Conservation (phyloP, 1,140 invertebrate species). For the Patella vulgata region DNA sequence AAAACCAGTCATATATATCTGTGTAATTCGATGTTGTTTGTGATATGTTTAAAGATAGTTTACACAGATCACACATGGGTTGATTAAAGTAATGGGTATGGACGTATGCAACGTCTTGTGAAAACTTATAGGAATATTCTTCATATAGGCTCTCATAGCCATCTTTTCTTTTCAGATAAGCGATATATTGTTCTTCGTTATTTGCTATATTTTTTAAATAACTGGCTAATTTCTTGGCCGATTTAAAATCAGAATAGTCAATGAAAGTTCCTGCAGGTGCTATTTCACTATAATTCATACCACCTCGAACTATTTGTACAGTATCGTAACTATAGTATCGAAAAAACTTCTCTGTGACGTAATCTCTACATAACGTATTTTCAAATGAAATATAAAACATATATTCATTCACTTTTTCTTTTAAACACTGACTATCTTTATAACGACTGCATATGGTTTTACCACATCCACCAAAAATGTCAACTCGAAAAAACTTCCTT, state of each 20-base stretch:
- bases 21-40: no score
- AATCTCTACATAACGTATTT: constrained; percentile 62
- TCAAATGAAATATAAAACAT: constrained; percentile 80
- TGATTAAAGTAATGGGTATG: not conserved
- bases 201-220: constrained; percentile 77
- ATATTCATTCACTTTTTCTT: constrained; percentile 12
- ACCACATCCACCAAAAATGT: constrained; percentile 74
- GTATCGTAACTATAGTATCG: constrained; percentile 43
- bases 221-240: constrained; percentile 84
- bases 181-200: constrained; percentile 54
- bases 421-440: not conserved
- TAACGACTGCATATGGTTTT: not conserved
- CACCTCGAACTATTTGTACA: constrained; percentile 69
- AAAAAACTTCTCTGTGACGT: constrained; percentile 64
- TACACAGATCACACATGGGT: constrained; percentile 12
- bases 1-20: no score
- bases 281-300: constrained; percentile 67
- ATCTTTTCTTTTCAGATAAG: constrained; percentile 17
- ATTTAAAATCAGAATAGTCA: constrained; percentile 93
- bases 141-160: constrained; percentile 19
- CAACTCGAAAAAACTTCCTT: constrained; percentile 56
- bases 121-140: constrained; percentile 1
- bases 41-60: no score
- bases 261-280: constrained; percentile 81
- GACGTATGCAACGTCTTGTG: not conserved